A percentile compares a stretch with the other conserved stretches of the same genome.
phyloP scores from a whole-genome alignment of 2,113 vertebrate species.

The Sula dactylatra region DNA sequence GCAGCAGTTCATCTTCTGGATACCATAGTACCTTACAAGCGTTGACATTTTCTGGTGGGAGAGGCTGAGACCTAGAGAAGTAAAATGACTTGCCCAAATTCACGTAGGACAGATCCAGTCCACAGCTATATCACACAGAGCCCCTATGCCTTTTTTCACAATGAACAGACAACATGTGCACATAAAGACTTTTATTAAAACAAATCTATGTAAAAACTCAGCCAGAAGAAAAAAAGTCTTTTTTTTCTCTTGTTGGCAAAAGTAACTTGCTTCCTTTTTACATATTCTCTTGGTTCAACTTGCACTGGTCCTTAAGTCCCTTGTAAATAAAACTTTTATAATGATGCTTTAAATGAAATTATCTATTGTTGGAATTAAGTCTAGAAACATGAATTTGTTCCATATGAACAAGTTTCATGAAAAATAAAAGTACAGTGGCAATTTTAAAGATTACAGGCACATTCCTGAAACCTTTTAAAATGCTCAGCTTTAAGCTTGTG shows the following conservation, averaged over 20 bases:
- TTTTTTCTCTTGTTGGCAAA: neutral
- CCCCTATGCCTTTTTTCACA: neutral
- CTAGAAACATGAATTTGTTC: constrained; percentile 22
- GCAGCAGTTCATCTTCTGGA: neutral
- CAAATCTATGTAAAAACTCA: neutral
- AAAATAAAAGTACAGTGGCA: neutral
- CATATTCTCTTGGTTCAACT: neutral
- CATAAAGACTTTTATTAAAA: neutral
- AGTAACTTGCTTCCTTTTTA: neutral
- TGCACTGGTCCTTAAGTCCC: neutral
- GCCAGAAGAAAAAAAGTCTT: neutral
- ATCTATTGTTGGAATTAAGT: constrained; percentile 8
- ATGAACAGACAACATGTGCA: neutral
- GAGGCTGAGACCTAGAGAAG: neutral
- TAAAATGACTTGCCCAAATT: neutral
- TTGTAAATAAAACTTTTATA: neutral
- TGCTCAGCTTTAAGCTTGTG: neutral
- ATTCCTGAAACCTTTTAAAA: neutral
- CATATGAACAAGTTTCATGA: neutral
- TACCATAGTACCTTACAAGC: neutral
- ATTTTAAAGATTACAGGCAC: constrained; percentile 11
- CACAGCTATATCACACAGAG: neutral
- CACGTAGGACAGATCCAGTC: neutral
- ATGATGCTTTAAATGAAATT: neutral
- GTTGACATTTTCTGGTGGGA: neutral